Evolutionary conservation across 2,888 invertebrate genomes (phyloP).

Genomic region (Gandaritis pyraliata): DNA sequence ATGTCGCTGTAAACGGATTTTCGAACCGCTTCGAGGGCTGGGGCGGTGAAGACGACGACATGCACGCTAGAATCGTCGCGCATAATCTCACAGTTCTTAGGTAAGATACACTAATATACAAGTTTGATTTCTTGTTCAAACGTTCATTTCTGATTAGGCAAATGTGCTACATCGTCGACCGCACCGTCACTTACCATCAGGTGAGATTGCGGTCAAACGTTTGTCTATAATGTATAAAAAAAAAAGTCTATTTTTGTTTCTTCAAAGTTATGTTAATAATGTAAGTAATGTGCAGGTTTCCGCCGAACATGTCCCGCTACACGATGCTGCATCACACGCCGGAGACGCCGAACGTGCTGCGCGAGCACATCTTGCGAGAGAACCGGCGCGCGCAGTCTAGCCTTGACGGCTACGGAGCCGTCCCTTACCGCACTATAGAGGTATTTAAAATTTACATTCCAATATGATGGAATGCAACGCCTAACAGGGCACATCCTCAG

Average conservation of each 20-base stretch:
- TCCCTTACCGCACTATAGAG: slow-evolving; percentile 40
- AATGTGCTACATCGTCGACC: too few species aligned
- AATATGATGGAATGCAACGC: too few species aligned
- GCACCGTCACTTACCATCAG: too few species aligned
- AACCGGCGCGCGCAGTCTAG: slow-evolving; percentile 40
- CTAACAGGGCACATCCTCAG: too few species aligned
- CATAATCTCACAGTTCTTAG: slow-evolving; percentile 60
- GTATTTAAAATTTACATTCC: slow-evolving; percentile 2
- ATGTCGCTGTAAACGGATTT: slow-evolving; percentile 63
- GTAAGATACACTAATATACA: slow-evolving; percentile 31
- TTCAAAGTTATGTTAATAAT: too few species aligned
- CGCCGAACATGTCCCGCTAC: slow-evolving; percentile 68
- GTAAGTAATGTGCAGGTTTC: slow-evolving; percentile 53
- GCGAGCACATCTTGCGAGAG: slow-evolving; percentile 54
- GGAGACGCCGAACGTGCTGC: slow-evolving; percentile 55
- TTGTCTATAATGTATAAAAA: too few species aligned
- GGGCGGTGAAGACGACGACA: slow-evolving; percentile 81
- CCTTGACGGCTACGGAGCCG: slow-evolving; percentile 51
- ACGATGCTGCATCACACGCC: slow-evolving; percentile 71
- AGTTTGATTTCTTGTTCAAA: too few species aligned
- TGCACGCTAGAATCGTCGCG: slow-evolving; percentile 55
- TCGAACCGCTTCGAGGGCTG: slow-evolving; percentile 73
- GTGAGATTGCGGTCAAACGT: too few species aligned
- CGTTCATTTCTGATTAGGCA: too few species aligned
- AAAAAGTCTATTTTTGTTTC: too few species aligned